Conservation (phyloP, 2,113 vertebrate genomes). For the Cephalopholis sonnerati region DNA sequence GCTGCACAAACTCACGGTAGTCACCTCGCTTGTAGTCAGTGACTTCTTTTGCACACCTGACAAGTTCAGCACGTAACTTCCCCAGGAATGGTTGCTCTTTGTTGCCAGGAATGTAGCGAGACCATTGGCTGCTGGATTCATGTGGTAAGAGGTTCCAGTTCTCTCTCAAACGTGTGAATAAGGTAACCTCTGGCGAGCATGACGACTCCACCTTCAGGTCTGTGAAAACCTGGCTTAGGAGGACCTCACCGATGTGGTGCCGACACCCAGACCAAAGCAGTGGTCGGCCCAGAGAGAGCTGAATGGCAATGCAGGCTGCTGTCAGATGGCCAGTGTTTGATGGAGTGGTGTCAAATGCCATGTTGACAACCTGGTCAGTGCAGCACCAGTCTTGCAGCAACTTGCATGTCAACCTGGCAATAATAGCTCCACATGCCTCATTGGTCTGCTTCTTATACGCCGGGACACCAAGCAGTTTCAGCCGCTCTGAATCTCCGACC, state of each 20-base stretch:
- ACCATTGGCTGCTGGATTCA: neutral
- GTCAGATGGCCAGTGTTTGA: neutral
- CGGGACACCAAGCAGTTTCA: no score
- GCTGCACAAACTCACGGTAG: neutral
- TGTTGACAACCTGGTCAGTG: no score
- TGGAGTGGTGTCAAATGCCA: neutral
- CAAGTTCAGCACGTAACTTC: neutral
- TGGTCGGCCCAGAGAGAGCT: conserved; percentile 4
- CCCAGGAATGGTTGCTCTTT: neutral
- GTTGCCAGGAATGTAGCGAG: neutral
- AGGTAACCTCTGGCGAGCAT: neutral
- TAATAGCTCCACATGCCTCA: no score
- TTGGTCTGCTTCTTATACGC: no score
- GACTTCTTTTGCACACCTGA: neutral
- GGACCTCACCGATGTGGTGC: neutral
- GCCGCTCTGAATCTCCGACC: no score
- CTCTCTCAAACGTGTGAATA: neutral
- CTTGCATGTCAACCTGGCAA: no score
- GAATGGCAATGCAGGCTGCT: neutral
- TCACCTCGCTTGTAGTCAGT: neutral
- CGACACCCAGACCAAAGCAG: neutral
- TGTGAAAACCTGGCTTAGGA: neutral
- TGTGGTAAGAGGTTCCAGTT: neutral
- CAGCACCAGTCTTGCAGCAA: no score
- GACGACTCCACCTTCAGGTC: neutral